These are phyloP conservation scores for Mayetiola destructor DNA, from an alignment of 2,888 invertebrate genomes.

Conservation along the genomic window DNA sequence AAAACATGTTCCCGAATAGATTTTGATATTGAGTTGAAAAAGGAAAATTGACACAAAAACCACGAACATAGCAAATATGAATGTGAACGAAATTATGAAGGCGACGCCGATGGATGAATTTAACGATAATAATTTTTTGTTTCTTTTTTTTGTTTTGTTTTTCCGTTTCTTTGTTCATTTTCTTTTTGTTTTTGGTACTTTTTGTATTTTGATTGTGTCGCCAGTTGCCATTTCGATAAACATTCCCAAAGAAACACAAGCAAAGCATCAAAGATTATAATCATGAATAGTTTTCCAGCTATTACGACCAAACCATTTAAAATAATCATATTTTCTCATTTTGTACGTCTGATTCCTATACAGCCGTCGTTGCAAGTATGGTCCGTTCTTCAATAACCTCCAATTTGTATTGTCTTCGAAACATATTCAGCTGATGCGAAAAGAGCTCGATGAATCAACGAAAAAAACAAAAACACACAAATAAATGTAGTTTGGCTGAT, in stretches of 20 bases:
- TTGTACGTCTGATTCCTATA: too few species aligned
- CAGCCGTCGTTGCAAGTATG: too few species aligned
- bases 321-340: slow-evolving; percentile 1
- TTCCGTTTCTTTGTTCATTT: background rate
- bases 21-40: too few species aligned
- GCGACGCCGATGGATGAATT: background rate
- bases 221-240: too few species aligned
- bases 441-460: too few species aligned
- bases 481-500: too few species aligned
- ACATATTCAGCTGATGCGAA: too few species aligned
- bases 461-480: too few species aligned
- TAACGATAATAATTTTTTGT: background rate
- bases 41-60: background rate
- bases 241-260: too few species aligned
- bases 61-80: too few species aligned
- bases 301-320: slow-evolving; percentile 4
- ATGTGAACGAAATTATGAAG: background rate
- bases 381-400: background rate
- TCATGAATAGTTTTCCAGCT: slow-evolving; percentile 1
- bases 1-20: too few species aligned
- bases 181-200: background rate
- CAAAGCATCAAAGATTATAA: background rate
- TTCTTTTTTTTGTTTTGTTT: background rate
- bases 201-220: too few species aligned
- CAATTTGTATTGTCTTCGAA: background rate